A percentile compares a stretch with the other conserved stretches of the same genome.
These are phyloP conservation scores for Ormyrus labotus DNA, from an alignment of 2,888 invertebrate genomes.

Conservation along the genomic window DNA sequence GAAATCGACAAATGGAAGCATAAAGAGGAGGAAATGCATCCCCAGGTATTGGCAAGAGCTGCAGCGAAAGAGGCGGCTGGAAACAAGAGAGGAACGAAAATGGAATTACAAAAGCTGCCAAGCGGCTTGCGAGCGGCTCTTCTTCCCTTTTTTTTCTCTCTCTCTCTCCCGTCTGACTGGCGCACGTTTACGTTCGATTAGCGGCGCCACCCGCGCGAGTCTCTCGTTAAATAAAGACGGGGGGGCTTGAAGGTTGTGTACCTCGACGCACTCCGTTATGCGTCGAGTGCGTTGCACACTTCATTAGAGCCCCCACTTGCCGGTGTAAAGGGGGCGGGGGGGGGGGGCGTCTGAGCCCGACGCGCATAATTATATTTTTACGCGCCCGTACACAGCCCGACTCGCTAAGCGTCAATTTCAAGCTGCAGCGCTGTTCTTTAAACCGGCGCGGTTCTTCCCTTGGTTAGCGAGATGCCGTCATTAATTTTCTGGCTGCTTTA, in stretches of 20 bases:
- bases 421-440: no score
- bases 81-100: not conserved
- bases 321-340: no score
- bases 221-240: constrained; percentile 22
- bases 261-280: not conserved
- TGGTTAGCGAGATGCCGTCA: no score
- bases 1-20: not conserved
- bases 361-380: no score
- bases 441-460: no score
- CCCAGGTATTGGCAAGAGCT: not conserved
- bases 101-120: constrained; percentile 7
- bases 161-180: not conserved
- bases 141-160: not conserved
- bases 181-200: constrained; percentile 39
- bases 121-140: not conserved
- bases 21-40: not conserved
- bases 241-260: not conserved
- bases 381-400: no score
- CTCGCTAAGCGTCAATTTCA: no score
- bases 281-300: not conserved
- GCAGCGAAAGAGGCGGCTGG: not conserved
- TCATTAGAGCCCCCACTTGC: constrained; percentile 4
- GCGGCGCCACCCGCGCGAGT: constrained; percentile 9
- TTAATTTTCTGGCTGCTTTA: no score
- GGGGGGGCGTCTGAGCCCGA: no score